A percentile compares a stretch with the other conserved stretches of the same genome.
These are phyloP conservation scores for Ooceraea biroi DNA, from an alignment of 1,140 invertebrate genomes.

Conservation along the genomic window DNA sequence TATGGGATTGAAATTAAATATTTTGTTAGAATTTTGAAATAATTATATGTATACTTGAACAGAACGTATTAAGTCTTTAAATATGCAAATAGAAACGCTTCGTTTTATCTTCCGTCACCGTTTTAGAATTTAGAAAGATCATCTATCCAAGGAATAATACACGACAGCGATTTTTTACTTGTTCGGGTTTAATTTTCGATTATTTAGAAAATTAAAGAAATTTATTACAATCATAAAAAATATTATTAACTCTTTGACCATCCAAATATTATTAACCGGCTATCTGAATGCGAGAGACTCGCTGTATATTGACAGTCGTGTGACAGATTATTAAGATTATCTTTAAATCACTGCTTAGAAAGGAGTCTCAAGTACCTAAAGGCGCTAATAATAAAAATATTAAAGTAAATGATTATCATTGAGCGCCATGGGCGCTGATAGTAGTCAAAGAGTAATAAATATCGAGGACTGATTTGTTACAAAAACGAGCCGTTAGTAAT, in stretches of 20 bases:
- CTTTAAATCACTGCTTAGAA: no score
- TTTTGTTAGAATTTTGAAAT: constrained; percentile 17
- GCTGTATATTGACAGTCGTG: no score
- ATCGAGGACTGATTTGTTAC: background rate
- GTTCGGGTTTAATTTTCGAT: background rate
- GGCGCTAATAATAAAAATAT: no score
- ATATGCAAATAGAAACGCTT: background rate
- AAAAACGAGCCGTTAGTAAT: constrained; percentile 31
- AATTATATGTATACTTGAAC: no score
- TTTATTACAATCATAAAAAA: background rate
- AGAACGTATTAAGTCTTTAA: background rate
- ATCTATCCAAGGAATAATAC: constrained; percentile 1
- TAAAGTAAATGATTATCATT: no score
- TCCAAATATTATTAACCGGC: background rate
- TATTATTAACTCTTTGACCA: background rate
- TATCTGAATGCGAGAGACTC: no score
- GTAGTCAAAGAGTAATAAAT: constrained; percentile 11
- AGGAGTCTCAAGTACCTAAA: no score
- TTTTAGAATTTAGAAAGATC: background rate
- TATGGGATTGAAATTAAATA: constrained; percentile 38
- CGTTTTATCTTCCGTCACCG: background rate
- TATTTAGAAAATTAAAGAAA: constrained; percentile 29
- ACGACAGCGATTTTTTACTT: background rate
- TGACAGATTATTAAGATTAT: no score
- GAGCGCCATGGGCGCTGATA: no score